These are phyloP conservation scores for Eupithecia dodoneata DNA, from an alignment of 2,888 invertebrate species.

Conservation along the genomic window DNA sequence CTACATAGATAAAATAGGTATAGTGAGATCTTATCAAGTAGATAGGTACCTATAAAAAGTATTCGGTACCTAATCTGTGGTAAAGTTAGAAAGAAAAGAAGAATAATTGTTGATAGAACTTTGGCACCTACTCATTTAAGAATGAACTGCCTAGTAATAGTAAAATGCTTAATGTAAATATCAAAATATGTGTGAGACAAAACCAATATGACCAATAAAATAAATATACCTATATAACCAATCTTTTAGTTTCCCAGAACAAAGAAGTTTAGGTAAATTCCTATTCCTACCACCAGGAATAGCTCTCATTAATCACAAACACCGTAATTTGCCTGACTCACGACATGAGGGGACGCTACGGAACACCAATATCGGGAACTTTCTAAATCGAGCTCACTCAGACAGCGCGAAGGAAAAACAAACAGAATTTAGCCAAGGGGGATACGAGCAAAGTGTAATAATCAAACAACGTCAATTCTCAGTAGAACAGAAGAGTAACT, in stretches of 20 bases:
- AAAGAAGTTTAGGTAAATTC: conserved; percentile 60
- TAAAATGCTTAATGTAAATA: too few species aligned
- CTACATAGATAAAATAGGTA: not conserved
- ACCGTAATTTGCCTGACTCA: conserved; percentile 81
- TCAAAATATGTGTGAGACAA: not conserved
- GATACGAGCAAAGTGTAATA: conserved; percentile 52
- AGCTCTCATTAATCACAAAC: conserved; percentile 79
- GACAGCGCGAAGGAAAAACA: conserved; percentile 62
- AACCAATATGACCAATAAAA: not conserved
- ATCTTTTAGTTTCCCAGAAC: conserved; percentile 48
- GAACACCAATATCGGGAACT: conserved; percentile 63
- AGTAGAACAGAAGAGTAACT: conserved; percentile 27
- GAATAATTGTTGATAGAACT: too few species aligned
- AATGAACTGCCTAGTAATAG: too few species aligned
- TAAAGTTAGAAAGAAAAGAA: too few species aligned
- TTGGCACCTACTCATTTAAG: too few species aligned
- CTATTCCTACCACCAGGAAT: conserved; percentile 60
- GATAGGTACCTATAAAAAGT: too few species aligned
- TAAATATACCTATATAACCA: not conserved
- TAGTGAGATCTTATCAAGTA: too few species aligned
- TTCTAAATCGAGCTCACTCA: conserved; percentile 77
- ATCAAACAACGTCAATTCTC: conserved; percentile 34
- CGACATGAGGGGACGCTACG: conserved; percentile 73
- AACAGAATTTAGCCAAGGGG: conserved; percentile 51
- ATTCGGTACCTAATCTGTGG: too few species aligned